A percentile compares a stretch with the other conserved stretches of the same genome.
Conservation (phyloP, 2,888 invertebrate species). For the Sminthurinus aureus region DNA sequence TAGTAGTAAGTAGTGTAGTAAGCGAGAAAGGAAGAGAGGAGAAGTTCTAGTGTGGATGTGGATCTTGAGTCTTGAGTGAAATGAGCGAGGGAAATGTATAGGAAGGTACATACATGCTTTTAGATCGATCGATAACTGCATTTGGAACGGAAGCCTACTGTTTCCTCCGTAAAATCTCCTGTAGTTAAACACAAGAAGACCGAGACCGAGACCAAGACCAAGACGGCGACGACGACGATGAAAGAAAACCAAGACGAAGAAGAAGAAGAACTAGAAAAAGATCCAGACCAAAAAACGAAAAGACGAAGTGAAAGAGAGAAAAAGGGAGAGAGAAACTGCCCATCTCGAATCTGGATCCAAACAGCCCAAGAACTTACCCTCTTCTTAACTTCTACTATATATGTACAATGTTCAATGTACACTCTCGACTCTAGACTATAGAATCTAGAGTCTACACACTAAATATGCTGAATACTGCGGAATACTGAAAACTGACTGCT, state of each 20-base stretch:
- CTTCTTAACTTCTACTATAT: too few relatives aligned
- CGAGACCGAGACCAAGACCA: background rate
- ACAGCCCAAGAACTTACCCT: too few relatives aligned
- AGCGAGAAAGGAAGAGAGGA: background rate
- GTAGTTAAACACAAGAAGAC: slow-evolving; percentile 16
- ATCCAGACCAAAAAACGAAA: background rate
- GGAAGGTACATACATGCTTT: slow-evolving; percentile 7
- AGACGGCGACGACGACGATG: background rate
- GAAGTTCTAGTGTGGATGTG: slow-evolving; percentile 13
- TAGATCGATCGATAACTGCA: slow-evolving; percentile 39
- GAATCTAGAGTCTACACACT: too few relatives aligned
- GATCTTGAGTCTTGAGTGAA: slow-evolving; percentile 35
- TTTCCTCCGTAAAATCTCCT: slow-evolving; percentile 19
- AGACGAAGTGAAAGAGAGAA: background rate
- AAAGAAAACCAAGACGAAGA: background rate
- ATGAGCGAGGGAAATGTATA: slow-evolving; percentile 12
- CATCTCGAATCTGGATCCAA: background rate
- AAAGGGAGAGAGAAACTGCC: background rate
- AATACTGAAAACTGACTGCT: too few relatives aligned
- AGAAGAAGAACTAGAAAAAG: background rate
- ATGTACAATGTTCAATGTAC: too few relatives aligned
- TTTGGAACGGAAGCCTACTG: slow-evolving; percentile 37
- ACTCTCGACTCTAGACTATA: too few relatives aligned
- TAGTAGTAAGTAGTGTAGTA: background rate
- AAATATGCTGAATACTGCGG: too few relatives aligned